Conservation (phyloP, 1,140 invertebrate species). For the Aricia agestis region DNA sequence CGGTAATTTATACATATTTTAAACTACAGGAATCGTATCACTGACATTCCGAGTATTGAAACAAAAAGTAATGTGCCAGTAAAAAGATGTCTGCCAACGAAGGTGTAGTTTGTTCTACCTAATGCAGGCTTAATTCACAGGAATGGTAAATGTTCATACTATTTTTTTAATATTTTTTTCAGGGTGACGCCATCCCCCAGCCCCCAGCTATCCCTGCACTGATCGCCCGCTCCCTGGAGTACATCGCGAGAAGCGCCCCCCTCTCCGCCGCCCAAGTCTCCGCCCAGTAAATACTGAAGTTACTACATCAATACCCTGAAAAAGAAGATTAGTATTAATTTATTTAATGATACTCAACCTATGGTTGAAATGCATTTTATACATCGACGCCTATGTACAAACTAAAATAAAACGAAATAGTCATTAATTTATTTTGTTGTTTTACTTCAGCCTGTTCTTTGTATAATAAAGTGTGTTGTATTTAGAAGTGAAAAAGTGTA, state of each 20-base stretch:
- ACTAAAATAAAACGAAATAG: constrained; percentile 27
- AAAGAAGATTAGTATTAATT: constrained; percentile 34
- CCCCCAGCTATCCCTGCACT: constrained; percentile 65
- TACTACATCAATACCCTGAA: constrained; percentile 10
- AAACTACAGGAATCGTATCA: no score
- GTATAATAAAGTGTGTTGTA: neutral
- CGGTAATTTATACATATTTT: no score
- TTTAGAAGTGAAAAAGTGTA: no score
- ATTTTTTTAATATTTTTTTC: constrained; percentile 31
- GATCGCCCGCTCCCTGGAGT: constrained; percentile 68
- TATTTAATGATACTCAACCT: constrained; percentile 25
- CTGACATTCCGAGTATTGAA: no score
- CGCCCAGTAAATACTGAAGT: neutral
- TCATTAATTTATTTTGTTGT: constrained; percentile 15
- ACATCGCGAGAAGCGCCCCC: constrained; percentile 43
- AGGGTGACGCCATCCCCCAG: constrained; percentile 70
- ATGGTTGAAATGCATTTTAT: constrained; percentile 27
- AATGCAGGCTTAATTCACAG: no score
- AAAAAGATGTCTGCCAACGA: no score
- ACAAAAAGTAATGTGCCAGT: no score
- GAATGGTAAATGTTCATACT: no score
- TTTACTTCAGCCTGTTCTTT: neutral
- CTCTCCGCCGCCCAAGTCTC: constrained; percentile 24
- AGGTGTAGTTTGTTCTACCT: no score
- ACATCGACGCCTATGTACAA: constrained; percentile 27